Conservation (phyloP, 2,797 vertebrate species). For the Pseudochirops corinnae region DNA sequence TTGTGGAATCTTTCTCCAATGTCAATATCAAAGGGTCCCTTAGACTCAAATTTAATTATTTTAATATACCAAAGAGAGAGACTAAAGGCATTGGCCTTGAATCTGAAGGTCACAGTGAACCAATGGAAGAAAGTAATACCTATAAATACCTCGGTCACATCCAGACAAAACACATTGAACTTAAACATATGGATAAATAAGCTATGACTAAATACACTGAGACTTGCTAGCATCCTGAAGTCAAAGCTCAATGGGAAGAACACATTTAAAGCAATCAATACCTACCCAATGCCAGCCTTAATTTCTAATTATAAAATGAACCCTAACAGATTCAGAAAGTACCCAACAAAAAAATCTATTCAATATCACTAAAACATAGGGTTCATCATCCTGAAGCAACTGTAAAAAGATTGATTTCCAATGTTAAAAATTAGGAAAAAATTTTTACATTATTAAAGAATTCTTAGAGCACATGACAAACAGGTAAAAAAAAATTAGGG, state of each 20-base stretch:
- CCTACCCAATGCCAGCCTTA: neutral
- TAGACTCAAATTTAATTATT: neutral
- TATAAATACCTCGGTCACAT: neutral
- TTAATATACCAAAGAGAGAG: neutral
- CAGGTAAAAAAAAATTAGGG: neutral
- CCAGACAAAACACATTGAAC: neutral
- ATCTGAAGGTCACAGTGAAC: neutral
- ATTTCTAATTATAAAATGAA: neutral
- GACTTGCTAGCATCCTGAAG: neutral
- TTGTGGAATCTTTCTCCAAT: too few species aligned
- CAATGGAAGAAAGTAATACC: neutral
- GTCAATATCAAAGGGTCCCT: too few species aligned
- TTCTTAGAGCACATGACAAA: neutral
- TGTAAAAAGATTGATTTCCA: neutral
- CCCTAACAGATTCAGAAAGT: neutral
- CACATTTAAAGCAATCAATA: neutral
- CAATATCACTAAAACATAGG: neutral
- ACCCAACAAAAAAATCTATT: neutral
- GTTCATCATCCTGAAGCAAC: neutral
- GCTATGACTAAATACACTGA: neutral
- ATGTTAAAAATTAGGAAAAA: neutral
- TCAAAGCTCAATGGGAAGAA: neutral
- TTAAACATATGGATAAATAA: neutral
- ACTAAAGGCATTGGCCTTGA: neutral
- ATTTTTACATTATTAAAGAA: too few species aligned